phyloP scores from a whole-genome alignment of 2,113 vertebrate species.

The Pardalotus punctatus region DNA sequence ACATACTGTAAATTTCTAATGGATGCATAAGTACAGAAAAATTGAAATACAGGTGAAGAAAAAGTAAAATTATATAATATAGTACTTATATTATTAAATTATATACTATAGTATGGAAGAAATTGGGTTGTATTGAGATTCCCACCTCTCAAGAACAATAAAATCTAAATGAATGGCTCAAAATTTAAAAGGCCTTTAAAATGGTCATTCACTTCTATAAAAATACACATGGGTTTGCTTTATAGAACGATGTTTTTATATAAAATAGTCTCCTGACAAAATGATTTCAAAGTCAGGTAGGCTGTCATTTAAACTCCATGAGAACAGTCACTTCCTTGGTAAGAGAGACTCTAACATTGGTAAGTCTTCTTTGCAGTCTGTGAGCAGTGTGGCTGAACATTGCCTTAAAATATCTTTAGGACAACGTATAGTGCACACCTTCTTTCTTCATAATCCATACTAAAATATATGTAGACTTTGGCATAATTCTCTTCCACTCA shows the following conservation, averaged over 20 bases:
- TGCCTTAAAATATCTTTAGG: neutral
- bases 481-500: neutral
- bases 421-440: neutral
- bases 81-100: too few relatives aligned
- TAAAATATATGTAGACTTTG: neutral
- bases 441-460: neutral
- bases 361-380: neutral
- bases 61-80: neutral
- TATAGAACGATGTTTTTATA: neutral
- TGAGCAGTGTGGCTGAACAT: neutral
- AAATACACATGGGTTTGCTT: neutral
- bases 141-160: neutral
- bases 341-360: neutral
- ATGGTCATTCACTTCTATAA: neutral
- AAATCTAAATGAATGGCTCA: neutral
- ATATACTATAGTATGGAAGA: neutral
- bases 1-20: neutral
- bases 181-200: neutral
- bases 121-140: neutral
- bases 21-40: neutral
- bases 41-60: neutral
- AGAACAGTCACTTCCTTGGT: neutral
- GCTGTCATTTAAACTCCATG: neutral
- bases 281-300: neutral
- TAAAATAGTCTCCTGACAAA: neutral